A percentile compares a stretch with the other conserved stretches of the same genome.
Evolutionary conservation across 2,888 invertebrate genomes (phyloP).

Genomic region (Philaethria dido): DNA sequence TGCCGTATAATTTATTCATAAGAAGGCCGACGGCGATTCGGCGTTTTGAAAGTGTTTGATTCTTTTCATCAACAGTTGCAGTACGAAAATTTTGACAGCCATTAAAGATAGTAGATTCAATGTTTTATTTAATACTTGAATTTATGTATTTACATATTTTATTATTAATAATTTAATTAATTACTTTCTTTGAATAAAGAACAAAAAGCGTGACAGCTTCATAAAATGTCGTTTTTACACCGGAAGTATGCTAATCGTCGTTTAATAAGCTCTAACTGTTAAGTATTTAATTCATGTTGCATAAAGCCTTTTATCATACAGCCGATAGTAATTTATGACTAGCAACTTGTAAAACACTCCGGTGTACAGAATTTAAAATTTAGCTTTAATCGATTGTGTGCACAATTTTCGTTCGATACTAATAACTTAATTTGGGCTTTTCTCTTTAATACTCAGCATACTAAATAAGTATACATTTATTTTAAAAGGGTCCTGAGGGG

Average conservation of each 20-base stretch:
- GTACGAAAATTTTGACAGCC: slow-evolving; percentile 1
- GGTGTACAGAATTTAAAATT: slow-evolving; percentile 23
- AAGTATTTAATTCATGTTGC: slow-evolving; percentile 36
- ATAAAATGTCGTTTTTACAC: slow-evolving; percentile 12
- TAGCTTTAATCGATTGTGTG: slow-evolving; percentile 20
- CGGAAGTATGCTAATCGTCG: background rate
- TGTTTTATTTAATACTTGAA: background rate
- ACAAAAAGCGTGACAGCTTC: background rate
- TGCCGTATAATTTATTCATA: slow-evolving; percentile 82
- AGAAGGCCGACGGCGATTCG: slow-evolving; percentile 61
- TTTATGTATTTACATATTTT: background rate
- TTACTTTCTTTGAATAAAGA: background rate
- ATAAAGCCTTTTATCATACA: slow-evolving; percentile 30
- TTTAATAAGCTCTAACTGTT: slow-evolving; percentile 28
- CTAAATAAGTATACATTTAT: no score
- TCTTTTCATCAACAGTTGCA: background rate
- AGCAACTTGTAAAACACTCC: slow-evolving; percentile 25
- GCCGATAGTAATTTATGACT: slow-evolving; percentile 33
- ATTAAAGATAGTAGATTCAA: background rate
- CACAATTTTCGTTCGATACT: slow-evolving; percentile 8
- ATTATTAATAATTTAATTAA: no score
- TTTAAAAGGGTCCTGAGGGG: no score
- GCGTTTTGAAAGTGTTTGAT: slow-evolving; percentile 18
- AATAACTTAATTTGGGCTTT: slow-evolving; percentile 22
- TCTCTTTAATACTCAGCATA: background rate